Base-by-base conservation (phyloP, 2,797 vertebrate species). In the Echeneis naucrates region DNA sequence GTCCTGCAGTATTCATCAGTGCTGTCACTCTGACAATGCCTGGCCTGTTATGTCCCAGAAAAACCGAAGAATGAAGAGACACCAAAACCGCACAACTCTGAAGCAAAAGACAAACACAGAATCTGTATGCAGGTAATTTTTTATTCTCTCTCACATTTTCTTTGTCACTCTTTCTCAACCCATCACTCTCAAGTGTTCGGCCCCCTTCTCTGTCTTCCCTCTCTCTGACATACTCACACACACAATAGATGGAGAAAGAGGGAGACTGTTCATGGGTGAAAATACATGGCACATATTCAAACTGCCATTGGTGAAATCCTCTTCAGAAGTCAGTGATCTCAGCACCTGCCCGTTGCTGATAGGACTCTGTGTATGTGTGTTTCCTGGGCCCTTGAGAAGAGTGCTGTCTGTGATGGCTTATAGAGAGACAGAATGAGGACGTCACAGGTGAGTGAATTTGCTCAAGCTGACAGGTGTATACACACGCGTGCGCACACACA, bases 401-500 rank as follows among this genome's bases (percentile, higher is more conserved):
- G 80, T 37, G 64, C 82, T 87, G 83, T 87, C 78, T 67, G 78
- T 90, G 91, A 92, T 47, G 86, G 80, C 75, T 88, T 88, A 92
- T 82, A 84, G 83, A 81, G 79, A 92, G 92, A 93, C 92, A 93
- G 92, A 93, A 92, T 93, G 91, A 92, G 92, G 92, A 93, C 88
- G 87, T 93, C 89, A 92, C 89, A 92, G 89, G 91, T 92, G 92
- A 92, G 80, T 88, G 92, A 89, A 81, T 91, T 79, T 86, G 72
- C 85, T 84, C 77, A 82, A 87, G 87, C 82, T 92, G 92, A 92
- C 90, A 91, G 81, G 80, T 84, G 62, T 62, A 52, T 51, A 47
- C 74, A 45, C 67, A 57, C 62, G 35, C 64, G 64, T 63, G 51
- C 48, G 52, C 72, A 68, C 53, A 66, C 35, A 16, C 33, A 47